phyloP scores from a whole-genome alignment of 2,888 invertebrate species.

The Lithophane semibrunnea region DNA sequence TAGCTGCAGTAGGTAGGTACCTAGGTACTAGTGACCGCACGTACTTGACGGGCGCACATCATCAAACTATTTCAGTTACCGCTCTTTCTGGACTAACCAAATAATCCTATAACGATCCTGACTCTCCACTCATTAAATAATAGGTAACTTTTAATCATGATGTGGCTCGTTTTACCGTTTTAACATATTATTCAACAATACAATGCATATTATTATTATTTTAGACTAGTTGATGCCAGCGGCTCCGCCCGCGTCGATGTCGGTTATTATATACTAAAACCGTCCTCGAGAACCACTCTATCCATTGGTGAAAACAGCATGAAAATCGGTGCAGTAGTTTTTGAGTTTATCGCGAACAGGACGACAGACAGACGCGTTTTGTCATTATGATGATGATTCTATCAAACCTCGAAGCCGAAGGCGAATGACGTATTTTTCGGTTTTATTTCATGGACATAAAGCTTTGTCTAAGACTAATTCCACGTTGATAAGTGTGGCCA shows the following conservation, averaged over 20 bases:
- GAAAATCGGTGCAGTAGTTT: too few species aligned
- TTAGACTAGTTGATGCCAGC: too few species aligned
- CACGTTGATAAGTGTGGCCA: neutral
- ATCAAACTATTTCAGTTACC: conserved; percentile 46
- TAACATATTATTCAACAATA: too few species aligned
- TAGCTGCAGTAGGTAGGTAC: neutral
- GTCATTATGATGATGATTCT: too few species aligned
- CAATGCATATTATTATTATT: neutral
- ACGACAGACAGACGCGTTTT: too few species aligned
- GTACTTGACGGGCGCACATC: conserved; percentile 6
- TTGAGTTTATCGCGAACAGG: too few species aligned
- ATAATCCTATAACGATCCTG: neutral
- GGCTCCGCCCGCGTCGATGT: too few species aligned
- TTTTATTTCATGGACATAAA: neutral
- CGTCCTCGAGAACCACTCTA: too few species aligned
- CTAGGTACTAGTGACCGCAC: neutral
- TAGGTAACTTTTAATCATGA: neutral
- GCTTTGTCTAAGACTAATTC: neutral
- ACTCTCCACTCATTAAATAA: conserved; percentile 3
- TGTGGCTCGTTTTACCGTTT: neutral
- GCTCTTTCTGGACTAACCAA: neutral
- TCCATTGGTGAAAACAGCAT: too few species aligned
- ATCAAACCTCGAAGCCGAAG: neutral
- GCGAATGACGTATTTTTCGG: neutral
- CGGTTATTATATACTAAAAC: too few species aligned